Conservation (phyloP, 2,888 invertebrate genomes). For the Cheilosia pagana region DNA sequence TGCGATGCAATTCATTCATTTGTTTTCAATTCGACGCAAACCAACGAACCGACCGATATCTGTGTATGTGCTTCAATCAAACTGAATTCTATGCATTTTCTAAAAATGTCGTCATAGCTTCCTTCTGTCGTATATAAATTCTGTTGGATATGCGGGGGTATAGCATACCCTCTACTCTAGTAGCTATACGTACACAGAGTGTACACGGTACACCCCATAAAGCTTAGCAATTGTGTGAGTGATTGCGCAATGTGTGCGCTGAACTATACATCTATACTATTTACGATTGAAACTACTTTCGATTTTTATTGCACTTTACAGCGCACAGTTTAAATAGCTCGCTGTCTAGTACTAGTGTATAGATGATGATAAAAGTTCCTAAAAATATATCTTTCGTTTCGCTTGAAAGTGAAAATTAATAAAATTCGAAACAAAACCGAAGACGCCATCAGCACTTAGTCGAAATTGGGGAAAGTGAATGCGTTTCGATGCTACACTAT, state of each 20-base stretch:
- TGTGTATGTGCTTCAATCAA: slow-evolving; percentile 63
- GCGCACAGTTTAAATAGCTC: slow-evolving; percentile 55
- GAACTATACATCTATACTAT: slow-evolving; percentile 31
- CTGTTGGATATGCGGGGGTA: slow-evolving; percentile 7
- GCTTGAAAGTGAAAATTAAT: slow-evolving; percentile 50
- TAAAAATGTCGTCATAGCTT: slow-evolving; percentile 72
- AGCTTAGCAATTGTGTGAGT: slow-evolving; percentile 37
- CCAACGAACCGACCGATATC: slow-evolving; percentile 34
- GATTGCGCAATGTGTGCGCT: slow-evolving; percentile 43
- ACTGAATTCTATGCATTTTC: slow-evolving; percentile 69
- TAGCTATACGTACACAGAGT: too few species aligned
- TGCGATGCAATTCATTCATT: slow-evolving; percentile 54
- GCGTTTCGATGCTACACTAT: slow-evolving; percentile 43
- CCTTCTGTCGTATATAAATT: slow-evolving; percentile 45
- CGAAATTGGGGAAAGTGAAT: slow-evolving; percentile 31
- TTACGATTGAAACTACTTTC: slow-evolving; percentile 63
- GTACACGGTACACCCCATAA: neutral
- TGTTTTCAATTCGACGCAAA: slow-evolving; percentile 34
- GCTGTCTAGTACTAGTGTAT: neutral
- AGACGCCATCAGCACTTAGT: slow-evolving; percentile 33
- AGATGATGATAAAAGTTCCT: slow-evolving; percentile 18
- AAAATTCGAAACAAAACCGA: slow-evolving; percentile 14
- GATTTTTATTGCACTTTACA: slow-evolving; percentile 69
- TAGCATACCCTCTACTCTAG: neutral
- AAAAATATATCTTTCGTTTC: slow-evolving; percentile 49